Percentiles rank a stretch among this genome's conserved stretches.
Conservation (phyloP, 2,797 vertebrate genomes). For the Sebastes alutus region DNA sequence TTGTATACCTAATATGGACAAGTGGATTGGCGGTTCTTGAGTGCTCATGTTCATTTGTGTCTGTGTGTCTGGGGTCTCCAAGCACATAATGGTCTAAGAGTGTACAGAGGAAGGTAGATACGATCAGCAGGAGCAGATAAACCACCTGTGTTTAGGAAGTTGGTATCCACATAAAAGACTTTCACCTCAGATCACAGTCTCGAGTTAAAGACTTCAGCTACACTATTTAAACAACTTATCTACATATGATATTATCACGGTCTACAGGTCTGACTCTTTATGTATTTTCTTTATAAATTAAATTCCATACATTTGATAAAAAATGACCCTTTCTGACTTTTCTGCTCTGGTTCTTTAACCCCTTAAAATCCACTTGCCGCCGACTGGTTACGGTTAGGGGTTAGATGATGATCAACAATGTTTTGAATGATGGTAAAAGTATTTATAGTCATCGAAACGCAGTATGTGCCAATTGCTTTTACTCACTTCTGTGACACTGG, state of each 20-base stretch:
- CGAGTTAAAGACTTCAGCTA: constrained; percentile 24
- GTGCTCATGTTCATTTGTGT: constrained; percentile 77
- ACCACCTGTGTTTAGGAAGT: constrained; percentile 76
- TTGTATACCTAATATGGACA: constrained; percentile 99
- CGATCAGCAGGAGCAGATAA: constrained; percentile 67
- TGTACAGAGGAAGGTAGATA: constrained; percentile 75
- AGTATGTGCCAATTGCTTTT: too few relatives aligned
- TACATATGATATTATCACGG: not conserved
- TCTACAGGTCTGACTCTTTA: not conserved
- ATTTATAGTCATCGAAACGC: too few relatives aligned
- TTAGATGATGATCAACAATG: too few relatives aligned
- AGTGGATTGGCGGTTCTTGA: constrained; percentile 87
- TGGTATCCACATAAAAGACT: constrained; percentile 62
- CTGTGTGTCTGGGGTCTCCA: constrained; percentile 57
- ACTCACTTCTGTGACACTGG: too few relatives aligned
- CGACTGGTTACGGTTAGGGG: too few relatives aligned
- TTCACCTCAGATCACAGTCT: constrained; percentile 46
- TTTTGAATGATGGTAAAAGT: too few relatives aligned
- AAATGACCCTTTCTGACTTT: not conserved
- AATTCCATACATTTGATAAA: not conserved
- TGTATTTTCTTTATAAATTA: not conserved
- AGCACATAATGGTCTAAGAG: constrained; percentile 62
- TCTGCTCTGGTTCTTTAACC: not conserved
- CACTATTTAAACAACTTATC: constrained; percentile 26
- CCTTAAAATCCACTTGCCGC: too few relatives aligned